phyloP scores from a whole-genome alignment of 2,888 invertebrate species.

The Drosophila prolongata region DNA sequence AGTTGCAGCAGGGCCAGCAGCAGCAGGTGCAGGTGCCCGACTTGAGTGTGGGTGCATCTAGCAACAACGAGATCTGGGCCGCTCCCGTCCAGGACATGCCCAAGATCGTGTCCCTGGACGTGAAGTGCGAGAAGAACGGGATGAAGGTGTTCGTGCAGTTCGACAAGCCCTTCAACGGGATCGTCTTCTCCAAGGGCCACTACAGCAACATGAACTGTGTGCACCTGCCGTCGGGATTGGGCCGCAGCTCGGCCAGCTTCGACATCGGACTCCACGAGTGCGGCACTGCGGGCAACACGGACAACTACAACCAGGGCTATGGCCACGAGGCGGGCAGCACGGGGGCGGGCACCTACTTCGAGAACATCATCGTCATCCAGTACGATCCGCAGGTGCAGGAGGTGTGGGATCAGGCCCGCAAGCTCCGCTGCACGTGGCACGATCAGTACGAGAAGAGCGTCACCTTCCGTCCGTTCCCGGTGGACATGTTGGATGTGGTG shows the following conservation, averaged over 20 bases:
- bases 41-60: conserved; percentile 80
- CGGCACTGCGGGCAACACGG: conserved; percentile 96
- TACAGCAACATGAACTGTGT: conserved; percentile 97
- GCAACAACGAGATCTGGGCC: conserved; percentile 92
- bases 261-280: conserved; percentile 96
- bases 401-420: conserved; percentile 97
- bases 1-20: conserved; percentile 64
- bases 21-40: conserved; percentile 78
- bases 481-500: conserved; percentile 97
- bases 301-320: conserved; percentile 94
- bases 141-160: conserved; percentile 98
- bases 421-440: conserved; percentile 96
- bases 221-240: conserved; percentile 94
- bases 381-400: conserved; percentile 97
- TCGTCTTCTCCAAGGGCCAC: conserved; percentile 97
- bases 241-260: conserved; percentile 93
- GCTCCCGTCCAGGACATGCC: conserved; percentile 95
- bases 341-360: conserved; percentile 96
- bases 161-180: conserved; percentile 97
- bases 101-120: conserved; percentile 95
- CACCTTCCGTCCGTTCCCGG: conserved; percentile 96
- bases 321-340: conserved; percentile 87
- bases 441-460: conserved; percentile 98
- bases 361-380: conserved; percentile 96
- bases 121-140: conserved; percentile 96